phyloP scores from a whole-genome alignment of 1,140 invertebrate species.

The Sycophila sp. region DNA sequence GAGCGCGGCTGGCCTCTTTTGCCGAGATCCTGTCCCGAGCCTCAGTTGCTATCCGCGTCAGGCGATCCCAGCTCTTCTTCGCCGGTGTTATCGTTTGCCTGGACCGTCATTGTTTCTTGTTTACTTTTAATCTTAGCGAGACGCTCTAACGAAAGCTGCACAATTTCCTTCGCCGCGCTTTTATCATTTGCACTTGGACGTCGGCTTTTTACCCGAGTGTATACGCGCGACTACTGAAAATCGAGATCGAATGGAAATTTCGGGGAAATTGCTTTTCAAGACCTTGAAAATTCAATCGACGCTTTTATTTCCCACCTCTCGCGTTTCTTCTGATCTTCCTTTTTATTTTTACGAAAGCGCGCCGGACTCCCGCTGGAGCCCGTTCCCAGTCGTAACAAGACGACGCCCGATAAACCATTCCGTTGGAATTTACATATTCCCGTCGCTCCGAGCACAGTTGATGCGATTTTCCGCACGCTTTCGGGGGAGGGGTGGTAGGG shows the following conservation, averaged over 20 bases:
- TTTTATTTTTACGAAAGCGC: neutral
- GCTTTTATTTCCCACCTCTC: neutral
- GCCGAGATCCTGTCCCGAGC: neutral
- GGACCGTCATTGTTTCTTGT: conserved; percentile 47
- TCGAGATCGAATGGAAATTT: conserved; percentile 13
- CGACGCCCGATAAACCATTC: neutral
- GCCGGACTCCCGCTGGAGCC: too few relatives aligned
- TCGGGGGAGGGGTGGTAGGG: neutral
- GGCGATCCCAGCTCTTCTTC: conserved; percentile 32
- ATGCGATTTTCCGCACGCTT: neutral
- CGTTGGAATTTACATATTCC: neutral
- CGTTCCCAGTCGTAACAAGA: too few relatives aligned
- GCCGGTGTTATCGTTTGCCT: conserved; percentile 27
- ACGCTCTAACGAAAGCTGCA: conserved; percentile 46
- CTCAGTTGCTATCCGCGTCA: neutral
- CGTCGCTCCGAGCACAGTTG: too few relatives aligned
- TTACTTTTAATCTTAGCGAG: conserved; percentile 49
- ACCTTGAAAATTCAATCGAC: neutral
- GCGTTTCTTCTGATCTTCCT: neutral
- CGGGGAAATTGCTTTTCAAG: conserved; percentile 12
- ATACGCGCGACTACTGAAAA: neutral
- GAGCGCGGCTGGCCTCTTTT: neutral
- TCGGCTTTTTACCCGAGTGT: neutral
- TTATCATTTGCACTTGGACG: conserved; percentile 3
- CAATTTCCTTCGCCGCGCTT: conserved; percentile 42